These are phyloP conservation scores for Accipiter cooperii DNA, from an alignment of 2,113 vertebrate species.

Conservation along the genomic window DNA sequence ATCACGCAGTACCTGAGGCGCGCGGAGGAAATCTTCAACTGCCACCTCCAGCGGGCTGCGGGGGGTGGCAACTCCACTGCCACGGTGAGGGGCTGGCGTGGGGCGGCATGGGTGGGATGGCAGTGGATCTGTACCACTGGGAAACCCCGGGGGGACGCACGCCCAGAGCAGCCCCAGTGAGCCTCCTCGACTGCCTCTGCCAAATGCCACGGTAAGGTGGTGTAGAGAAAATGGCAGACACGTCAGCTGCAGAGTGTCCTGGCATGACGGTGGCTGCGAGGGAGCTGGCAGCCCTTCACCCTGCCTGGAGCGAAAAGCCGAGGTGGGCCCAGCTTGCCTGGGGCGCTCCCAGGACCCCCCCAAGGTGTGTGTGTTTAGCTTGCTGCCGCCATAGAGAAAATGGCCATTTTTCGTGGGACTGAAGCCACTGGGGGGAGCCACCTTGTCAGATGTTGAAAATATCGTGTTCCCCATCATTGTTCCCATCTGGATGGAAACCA, in stretches of 20 bases:
- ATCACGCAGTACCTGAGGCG: constrained; percentile 93
- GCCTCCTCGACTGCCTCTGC: not conserved
- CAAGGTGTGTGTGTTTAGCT: not conserved
- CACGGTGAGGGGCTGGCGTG: constrained; percentile 63
- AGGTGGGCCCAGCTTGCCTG: not conserved
- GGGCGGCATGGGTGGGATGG: rapidly evolving
- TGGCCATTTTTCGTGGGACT: not conserved
- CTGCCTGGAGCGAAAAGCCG: not conserved
- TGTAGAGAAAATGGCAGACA: not conserved
- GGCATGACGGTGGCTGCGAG: not conserved
- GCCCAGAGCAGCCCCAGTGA: not conserved
- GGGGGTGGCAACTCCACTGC: constrained; percentile 68
- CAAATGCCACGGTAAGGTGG: not conserved
- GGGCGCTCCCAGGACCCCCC: not conserved
- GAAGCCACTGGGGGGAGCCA: not conserved
- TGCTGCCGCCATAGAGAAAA: not conserved
- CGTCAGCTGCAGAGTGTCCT: not conserved
- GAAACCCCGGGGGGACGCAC: rapidly evolving
- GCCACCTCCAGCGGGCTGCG: constrained; percentile 86
- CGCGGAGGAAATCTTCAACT: constrained; percentile 97
- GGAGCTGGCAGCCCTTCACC: not conserved
- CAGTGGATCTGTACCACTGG: rapidly evolving
- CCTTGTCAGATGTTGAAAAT: not conserved
- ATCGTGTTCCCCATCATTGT: not conserved
- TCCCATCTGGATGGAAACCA: not conserved